Percentiles rank a stretch among this genome's conserved stretches.
These are phyloP conservation scores for Ornithoptera priamus DNA, from an alignment of 2,888 invertebrate species.

Conservation along the genomic window DNA sequence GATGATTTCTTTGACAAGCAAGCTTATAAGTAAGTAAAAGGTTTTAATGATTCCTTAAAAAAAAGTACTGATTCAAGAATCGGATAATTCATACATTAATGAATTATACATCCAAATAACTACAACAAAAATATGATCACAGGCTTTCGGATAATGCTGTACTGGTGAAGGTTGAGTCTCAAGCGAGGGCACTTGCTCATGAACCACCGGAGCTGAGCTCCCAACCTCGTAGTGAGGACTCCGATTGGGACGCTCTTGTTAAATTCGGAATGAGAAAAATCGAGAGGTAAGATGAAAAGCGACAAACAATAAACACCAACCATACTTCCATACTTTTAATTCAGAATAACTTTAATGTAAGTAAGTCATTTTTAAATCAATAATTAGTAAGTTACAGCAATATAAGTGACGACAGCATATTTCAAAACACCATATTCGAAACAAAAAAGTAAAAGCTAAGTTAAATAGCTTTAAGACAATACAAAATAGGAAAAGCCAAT, in stretches of 20 bases:
- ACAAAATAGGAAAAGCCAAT: background rate
- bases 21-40: conserved; percentile 64
- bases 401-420: no score
- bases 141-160: conserved; percentile 86
- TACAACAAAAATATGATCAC: conserved; percentile 36
- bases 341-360: no score
- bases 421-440: no score
- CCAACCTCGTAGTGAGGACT: conserved; percentile 85
- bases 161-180: conserved; percentile 84
- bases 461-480: background rate
- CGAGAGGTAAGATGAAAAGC: conserved; percentile 74
- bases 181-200: conserved; percentile 83
- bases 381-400: no score
- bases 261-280: conserved; percentile 88
- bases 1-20: conserved; percentile 88
- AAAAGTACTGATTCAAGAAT: background rate
- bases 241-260: conserved; percentile 89
- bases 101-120: background rate
- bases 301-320: no score
- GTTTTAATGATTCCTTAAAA: background rate
- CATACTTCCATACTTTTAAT: no score
- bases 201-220: conserved; percentile 88
- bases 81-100: background rate
- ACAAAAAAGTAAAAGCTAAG: background rate
- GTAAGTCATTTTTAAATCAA: no score